Conservation (phyloP, 2,113 vertebrate species). For the Tenebrosternarchus preto region DNA sequence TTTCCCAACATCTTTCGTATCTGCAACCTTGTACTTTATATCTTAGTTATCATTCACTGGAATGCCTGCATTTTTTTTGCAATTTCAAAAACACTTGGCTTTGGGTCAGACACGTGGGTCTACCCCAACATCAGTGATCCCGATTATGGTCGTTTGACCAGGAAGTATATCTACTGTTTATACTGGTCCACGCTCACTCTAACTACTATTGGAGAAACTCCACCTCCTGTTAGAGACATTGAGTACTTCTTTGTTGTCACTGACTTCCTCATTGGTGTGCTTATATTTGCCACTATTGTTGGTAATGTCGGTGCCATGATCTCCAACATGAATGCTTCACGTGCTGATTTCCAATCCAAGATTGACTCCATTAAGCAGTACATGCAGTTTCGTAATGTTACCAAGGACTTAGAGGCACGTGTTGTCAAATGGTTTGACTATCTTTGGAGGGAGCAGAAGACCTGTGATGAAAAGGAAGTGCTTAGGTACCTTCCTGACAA, state of each 20-base stretch:
- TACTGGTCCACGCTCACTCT: conserved; percentile 87
- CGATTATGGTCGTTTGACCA: conserved; percentile 76
- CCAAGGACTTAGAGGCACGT: conserved; percentile 82
- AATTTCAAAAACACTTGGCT: conserved; percentile 84
- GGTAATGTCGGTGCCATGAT: conserved; percentile 88
- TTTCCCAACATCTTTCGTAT: conserved; percentile 86
- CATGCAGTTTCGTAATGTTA: conserved; percentile 87
- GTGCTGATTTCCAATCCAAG: conserved; percentile 83
- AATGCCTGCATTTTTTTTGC: conserved; percentile 85
- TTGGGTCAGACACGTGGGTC: conserved; percentile 83
- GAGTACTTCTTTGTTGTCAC: conserved; percentile 86
- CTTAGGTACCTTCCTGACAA: conserved; percentile 85
- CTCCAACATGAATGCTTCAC: conserved; percentile 87
- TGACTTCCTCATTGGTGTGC: conserved; percentile 83
- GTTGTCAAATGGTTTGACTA: conserved; percentile 89
- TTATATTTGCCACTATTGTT: conserved; percentile 87
- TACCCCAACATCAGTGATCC: conserved; percentile 82
- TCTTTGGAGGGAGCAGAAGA: conserved; percentile 86
- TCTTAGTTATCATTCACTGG: conserved; percentile 88
- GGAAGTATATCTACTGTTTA: conserved; percentile 66
- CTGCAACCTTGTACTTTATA: conserved; percentile 83
- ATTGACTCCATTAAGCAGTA: conserved; percentile 87
- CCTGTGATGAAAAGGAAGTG: conserved; percentile 84
- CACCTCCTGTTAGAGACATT: conserved; percentile 79
- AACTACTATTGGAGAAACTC: conserved; percentile 86